Percentiles rank a stretch among this genome's conserved stretches.
phyloP scores from a whole-genome alignment of 2,113 vertebrate species.

The Barbus barbus region DNA sequence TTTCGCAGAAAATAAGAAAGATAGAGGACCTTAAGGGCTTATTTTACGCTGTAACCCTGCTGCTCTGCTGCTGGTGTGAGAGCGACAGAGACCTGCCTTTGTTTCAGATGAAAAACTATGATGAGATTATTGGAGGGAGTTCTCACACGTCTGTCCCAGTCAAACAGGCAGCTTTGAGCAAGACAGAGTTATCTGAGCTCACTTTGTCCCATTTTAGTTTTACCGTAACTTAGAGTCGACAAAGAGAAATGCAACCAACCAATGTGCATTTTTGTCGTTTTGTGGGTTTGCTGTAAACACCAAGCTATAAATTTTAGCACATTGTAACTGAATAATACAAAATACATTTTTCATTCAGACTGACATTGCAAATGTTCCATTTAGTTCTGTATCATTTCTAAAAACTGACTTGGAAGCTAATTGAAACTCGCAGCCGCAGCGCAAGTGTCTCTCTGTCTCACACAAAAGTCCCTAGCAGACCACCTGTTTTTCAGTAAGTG shows the following conservation, averaged over 20 bases:
- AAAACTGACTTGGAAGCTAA: background rate
- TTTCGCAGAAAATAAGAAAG: constrained; percentile 54
- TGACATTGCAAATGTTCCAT: background rate
- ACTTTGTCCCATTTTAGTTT: background rate
- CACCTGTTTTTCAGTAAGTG: background rate
- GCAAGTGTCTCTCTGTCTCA: background rate
- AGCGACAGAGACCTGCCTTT: constrained; percentile 38
- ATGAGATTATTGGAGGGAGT: constrained; percentile 15
- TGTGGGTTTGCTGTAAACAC: background rate
- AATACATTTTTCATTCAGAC: background rate
- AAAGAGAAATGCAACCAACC: background rate
- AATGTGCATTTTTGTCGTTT: background rate
- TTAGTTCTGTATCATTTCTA: background rate
- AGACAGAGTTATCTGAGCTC: background rate
- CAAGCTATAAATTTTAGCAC: background rate
- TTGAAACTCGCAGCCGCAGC: background rate
- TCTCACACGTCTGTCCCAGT: constrained; percentile 5
- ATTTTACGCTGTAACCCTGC: constrained; percentile 35
- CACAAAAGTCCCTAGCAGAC: background rate
- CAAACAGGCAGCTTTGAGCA: background rate
- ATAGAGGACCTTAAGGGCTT: constrained; percentile 47
- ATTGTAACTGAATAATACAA: background rate
- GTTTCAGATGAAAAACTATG: constrained; percentile 20
- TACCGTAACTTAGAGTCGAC: background rate
- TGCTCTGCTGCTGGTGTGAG: constrained; percentile 48